Evolutionary conservation across 1,140 invertebrate genomes (phyloP).

Genomic region (Cryptotermes secundus): DNA sequence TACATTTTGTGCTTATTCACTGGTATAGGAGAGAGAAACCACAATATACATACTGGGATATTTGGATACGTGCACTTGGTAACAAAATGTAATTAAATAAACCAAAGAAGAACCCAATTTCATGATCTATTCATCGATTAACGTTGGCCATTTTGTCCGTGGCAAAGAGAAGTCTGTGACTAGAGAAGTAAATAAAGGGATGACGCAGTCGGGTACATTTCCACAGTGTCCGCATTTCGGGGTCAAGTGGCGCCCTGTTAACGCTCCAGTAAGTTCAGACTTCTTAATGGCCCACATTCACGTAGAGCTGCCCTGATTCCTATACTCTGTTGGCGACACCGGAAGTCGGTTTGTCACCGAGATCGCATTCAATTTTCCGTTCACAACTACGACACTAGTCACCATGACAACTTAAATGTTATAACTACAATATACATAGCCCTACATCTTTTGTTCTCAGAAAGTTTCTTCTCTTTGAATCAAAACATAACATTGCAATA

Average conservation of each 20-base stretch:
- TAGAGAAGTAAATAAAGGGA: not conserved
- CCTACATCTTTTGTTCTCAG: not conserved
- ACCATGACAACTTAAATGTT: not conserved
- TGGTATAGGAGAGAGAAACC: no score
- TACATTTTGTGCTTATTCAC: no score
- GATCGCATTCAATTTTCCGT: not conserved
- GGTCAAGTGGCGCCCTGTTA: not conserved
- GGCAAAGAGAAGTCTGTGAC: no score
- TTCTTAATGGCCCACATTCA: not conserved
- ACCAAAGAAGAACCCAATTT: no score
- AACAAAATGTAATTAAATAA: no score
- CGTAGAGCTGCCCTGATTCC: not conserved
- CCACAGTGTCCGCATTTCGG: not conserved
- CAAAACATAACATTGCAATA: not conserved
- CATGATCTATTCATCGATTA: no score
- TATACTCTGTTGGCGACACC: not conserved
- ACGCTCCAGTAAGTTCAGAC: conserved; percentile 9
- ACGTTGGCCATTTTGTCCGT: no score
- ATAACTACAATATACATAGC: not conserved
- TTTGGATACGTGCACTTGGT: no score
- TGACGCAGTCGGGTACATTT: not conserved
- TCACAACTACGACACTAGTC: not conserved
- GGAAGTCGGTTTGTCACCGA: not conserved
- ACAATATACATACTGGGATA: no score
- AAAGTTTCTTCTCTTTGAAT: not conserved